phyloP scores from a whole-genome alignment of 2,113 vertebrate genomes.

The Strigops habroptila region DNA sequence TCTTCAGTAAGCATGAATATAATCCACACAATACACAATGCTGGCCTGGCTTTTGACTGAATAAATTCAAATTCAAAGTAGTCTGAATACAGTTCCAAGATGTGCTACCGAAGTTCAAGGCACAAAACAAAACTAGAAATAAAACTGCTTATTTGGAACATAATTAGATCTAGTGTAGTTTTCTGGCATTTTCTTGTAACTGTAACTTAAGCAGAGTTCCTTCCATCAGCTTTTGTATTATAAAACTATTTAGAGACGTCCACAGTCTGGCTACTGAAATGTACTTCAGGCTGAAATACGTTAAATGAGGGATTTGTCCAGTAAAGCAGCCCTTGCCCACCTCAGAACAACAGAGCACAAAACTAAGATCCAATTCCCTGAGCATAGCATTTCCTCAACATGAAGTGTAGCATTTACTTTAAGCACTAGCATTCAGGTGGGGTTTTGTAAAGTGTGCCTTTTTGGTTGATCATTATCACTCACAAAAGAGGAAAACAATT shows the following conservation, averaged over 20 bases:
- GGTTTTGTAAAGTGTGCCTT: neutral
- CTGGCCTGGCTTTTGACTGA: constrained; percentile 70
- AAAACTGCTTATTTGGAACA: constrained; percentile 26
- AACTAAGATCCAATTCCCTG: neutral
- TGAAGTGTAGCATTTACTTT: constrained; percentile 32
- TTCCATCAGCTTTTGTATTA: neutral
- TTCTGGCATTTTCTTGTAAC: neutral
- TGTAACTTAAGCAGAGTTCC: neutral
- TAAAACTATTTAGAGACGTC: neutral
- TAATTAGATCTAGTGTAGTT: neutral
- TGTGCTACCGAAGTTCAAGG: constrained; percentile 62
- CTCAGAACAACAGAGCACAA: neutral
- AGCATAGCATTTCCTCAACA: constrained; percentile 35
- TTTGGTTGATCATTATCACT: neutral
- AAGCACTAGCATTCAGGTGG: neutral
- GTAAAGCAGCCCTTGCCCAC: neutral
- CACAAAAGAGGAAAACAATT: neutral
- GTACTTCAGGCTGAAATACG: constrained; percentile 24
- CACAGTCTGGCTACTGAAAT: constrained; percentile 4
- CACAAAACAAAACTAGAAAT: constrained; percentile 53
- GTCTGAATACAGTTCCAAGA: constrained; percentile 70
- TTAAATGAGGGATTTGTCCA: constrained; percentile 8
- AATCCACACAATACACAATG: constrained; percentile 69
- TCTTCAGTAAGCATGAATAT: constrained; percentile 65
- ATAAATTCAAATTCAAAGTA: constrained; percentile 70